Base-by-base conservation (phyloP, 2,888 invertebrate species). In the Lysandra coridon region DNA sequence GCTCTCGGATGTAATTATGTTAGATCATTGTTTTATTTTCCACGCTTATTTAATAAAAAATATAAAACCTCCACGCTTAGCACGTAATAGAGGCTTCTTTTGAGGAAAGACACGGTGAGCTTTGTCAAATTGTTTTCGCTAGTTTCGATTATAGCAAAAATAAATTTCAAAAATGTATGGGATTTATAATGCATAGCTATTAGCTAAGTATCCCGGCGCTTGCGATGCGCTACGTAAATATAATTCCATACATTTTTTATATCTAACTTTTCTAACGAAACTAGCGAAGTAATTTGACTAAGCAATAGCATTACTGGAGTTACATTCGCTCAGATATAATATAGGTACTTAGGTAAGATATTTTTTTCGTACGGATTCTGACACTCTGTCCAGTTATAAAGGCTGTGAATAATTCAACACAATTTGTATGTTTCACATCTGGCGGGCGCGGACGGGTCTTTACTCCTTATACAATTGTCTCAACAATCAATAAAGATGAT, bases 401-500 rank as follows among this genome's bases (percentile, higher is more conserved):
- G 12, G 4, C 4, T 44, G 33, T 17, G 17, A 64, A 10, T 64
- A 30, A 37, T 69, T 69, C 33, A 17, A 33, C 5, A 14, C 33
- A 69, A 69, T 37, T 33, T 49, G 2, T 49, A 44, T 37, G 64
- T 62, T 12, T 30, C 30, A 23, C 62, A 69, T 33, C 14, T 69
- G 69, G 37, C 33, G 30, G 33, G 30, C 23, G 62, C 62, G 30
- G 64, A 14, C 4, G 1, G 1, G 33, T 7, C 69, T 4, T 69
- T 33, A 14, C 6, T 7, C 69, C 5, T 69, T 33, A 14, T 17
- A 33, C 69, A 33, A 69, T 69, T 69, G 69, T 37, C 33, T 37
- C 17, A 33, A 69, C 69, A 69, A 69, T 69, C 69, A 69, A 69
- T 14, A 33, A 33, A 69, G 69, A 69, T 17, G 69, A 69, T 69